Evolutionary conservation across 2,888 invertebrate genomes (phyloP).

Genomic region (Adelognathus sp.): DNA sequence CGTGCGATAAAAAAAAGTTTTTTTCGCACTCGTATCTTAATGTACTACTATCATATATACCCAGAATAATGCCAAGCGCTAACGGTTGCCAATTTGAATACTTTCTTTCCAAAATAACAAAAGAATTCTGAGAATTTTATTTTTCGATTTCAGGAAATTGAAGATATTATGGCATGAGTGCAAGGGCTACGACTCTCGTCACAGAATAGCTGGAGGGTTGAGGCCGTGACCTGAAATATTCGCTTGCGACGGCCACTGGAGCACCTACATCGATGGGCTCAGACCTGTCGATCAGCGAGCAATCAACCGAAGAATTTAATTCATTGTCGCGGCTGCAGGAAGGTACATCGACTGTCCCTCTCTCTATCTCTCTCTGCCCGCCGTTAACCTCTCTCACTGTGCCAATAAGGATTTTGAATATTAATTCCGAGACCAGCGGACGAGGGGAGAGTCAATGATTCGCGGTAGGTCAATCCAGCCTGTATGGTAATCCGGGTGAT

Average conservation of each 20-base stretch:
- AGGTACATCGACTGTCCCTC: constrained; percentile 3
- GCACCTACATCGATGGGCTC: constrained; percentile 16
- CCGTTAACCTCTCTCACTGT: background rate
- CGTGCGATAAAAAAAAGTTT: too few species aligned
- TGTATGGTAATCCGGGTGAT: constrained; percentile 49
- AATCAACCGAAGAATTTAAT: constrained; percentile 58
- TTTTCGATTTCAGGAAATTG: too few species aligned
- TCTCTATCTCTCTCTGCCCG: background rate
- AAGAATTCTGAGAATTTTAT: too few species aligned
- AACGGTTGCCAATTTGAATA: too few species aligned
- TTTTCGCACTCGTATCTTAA: too few species aligned
- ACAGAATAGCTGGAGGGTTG: too few species aligned
- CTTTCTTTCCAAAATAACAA: too few species aligned
- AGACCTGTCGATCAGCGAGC: constrained; percentile 50
- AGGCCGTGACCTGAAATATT: too few species aligned
- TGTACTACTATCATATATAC: too few species aligned
- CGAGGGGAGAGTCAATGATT: constrained; percentile 10
- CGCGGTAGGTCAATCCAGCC: constrained; percentile 14
- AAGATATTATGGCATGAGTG: too few species aligned
- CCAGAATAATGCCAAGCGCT: too few species aligned
- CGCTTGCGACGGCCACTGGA: background rate
- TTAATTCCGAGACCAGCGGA: constrained; percentile 42
- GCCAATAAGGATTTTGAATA: constrained; percentile 58
- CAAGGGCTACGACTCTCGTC: too few species aligned
- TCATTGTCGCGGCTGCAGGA: constrained; percentile 38